A percentile compares a stretch with the other conserved stretches of the same genome.
Conservation (phyloP, 2,113 vertebrate genomes). For the Procapra przewalskii region DNA sequence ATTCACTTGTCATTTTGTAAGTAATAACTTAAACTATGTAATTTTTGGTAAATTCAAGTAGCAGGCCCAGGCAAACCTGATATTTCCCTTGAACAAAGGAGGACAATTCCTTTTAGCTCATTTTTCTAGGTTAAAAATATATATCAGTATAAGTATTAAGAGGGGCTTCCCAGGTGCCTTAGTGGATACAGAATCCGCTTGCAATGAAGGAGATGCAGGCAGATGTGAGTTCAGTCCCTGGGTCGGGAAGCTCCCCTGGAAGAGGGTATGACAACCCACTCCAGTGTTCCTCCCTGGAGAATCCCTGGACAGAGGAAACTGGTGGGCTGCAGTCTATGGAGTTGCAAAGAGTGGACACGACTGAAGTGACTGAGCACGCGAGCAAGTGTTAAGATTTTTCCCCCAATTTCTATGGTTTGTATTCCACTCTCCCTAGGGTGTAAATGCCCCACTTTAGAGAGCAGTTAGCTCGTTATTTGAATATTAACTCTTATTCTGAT, state of each 20-base stretch:
- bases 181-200: not conserved
- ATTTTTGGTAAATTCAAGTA: slow-evolving; percentile 21
- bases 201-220: not conserved
- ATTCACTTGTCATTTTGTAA: slow-evolving; percentile 16
- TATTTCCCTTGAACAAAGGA: not conserved
- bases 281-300: not conserved
- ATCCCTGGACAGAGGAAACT: not conserved
- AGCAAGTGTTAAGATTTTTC: not conserved
- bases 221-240: not conserved
- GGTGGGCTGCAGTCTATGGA: not conserved
- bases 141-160: not conserved
- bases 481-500: slow-evolving; percentile 29
- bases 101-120: not conserved
- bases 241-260: not conserved
- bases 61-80: not conserved
- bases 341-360: not conserved
- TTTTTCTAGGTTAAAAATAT: slow-evolving; percentile 41
- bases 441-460: not conserved
- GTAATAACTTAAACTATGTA: not conserved
- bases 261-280: not conserved
- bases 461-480: not conserved
- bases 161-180: not conserved
- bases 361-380: not conserved
- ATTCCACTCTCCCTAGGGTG: not conserved
- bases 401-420: not conserved